These are phyloP conservation scores for Heteromormyrus szaboi DNA, from an alignment of 2,797 vertebrate species.

Conservation along the genomic window DNA sequence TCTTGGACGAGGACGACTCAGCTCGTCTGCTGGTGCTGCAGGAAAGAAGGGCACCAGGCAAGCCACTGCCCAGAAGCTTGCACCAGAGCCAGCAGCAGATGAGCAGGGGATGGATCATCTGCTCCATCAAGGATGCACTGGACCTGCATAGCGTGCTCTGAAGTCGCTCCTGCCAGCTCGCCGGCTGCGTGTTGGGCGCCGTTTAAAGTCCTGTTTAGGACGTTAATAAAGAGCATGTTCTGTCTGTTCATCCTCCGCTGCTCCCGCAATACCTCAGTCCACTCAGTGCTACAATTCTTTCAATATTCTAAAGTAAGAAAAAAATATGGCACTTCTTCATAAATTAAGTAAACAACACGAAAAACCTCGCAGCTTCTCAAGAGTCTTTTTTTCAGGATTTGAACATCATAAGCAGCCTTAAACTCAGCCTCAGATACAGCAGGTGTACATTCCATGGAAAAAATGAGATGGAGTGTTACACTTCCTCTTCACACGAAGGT, in stretches of 20 bases:
- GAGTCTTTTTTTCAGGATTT: not conserved
- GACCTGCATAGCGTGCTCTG: not conserved
- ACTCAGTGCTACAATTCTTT: not conserved
- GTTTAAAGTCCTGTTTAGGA: not conserved
- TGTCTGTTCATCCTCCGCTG: not conserved
- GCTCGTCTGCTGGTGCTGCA: not conserved
- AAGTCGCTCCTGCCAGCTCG: not conserved
- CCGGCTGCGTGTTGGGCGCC: not conserved
- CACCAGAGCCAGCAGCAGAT: not conserved
- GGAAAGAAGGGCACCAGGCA: not conserved
- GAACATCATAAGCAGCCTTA: slow-evolving; percentile 20
- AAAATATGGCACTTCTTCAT: not conserved
- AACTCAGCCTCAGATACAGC: slow-evolving; percentile 33
- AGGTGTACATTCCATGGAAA: slow-evolving; percentile 54
- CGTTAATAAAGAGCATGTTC: not conserved
- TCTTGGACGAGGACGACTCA: not conserved
- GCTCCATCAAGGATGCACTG: not conserved
- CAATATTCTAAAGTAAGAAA: not conserved
- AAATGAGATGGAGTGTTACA: slow-evolving; percentile 27
- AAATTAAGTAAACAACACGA: not conserved
- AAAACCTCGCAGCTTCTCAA: not conserved
- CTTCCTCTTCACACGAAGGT: slow-evolving; percentile 47
- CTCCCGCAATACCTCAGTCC: not conserved
- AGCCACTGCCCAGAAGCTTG: not conserved
- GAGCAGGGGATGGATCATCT: not conserved